Evolutionary conservation across 1,140 invertebrate genomes (phyloP).

Genomic region (Ceratosolen fusciceps): DNA sequence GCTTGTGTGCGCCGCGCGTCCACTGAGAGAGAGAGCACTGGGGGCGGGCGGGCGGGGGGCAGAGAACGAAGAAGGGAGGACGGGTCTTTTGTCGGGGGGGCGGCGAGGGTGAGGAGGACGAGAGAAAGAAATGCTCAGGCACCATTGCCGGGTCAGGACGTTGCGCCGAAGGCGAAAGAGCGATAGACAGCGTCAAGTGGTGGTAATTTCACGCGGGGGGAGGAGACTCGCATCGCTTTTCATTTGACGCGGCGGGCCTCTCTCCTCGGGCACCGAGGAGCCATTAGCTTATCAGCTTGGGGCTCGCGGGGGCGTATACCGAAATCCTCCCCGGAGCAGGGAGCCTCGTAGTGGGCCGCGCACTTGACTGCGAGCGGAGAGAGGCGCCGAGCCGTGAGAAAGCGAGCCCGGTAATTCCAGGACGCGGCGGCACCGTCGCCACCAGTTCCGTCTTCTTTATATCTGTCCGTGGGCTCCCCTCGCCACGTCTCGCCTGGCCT

Average conservation of each 20-base stretch:
- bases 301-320: constrained; percentile 55
- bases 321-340: constrained; percentile 58
- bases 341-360: constrained; percentile 46
- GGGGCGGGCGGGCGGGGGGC: background rate
- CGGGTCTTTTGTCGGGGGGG: too few relatives aligned
- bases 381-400: constrained; percentile 46
- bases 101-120: too few relatives aligned
- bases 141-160: too few relatives aligned
- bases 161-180: too few relatives aligned
- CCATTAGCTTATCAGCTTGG: constrained; percentile 65
- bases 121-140: too few relatives aligned
- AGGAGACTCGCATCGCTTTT: background rate
- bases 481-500: constrained; percentile 31
- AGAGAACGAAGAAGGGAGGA: background rate
- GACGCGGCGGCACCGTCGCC: background rate
- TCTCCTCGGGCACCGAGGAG: constrained; percentile 43
- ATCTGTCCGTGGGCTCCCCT: too few relatives aligned
- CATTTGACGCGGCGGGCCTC: too few relatives aligned
- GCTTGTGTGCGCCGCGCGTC: background rate
- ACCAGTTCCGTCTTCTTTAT: constrained; percentile 47
- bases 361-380: constrained; percentile 42
- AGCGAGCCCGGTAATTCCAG: constrained; percentile 36
- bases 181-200: too few relatives aligned
- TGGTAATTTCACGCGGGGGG: background rate
- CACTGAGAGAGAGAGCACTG: too few relatives aligned